These are phyloP conservation scores for Latrodectus hesperus DNA, from an alignment of 2,888 invertebrate species.

Conservation along the genomic window DNA sequence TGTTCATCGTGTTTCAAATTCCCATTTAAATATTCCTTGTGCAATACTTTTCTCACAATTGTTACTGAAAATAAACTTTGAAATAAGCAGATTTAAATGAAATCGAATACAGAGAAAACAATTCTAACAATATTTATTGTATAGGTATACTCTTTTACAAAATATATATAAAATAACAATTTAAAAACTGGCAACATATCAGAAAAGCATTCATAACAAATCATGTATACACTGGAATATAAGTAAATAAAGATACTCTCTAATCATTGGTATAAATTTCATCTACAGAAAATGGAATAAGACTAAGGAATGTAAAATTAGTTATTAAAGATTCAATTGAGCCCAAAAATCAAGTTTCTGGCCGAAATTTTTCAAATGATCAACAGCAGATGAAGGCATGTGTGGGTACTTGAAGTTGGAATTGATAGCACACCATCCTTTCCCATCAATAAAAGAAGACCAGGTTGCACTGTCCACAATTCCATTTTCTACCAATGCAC, in stretches of 20 bases:
- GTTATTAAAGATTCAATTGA: slow-evolving; percentile 45
- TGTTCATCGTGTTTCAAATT: too few species aligned
- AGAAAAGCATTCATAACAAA: neutral
- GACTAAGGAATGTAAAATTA: neutral
- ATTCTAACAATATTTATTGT: neutral
- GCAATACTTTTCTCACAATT: too few species aligned
- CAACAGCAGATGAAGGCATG: slow-evolving; percentile 9
- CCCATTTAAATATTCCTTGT: too few species aligned
- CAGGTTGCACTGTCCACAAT: slow-evolving; percentile 26
- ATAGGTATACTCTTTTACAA: neutral
- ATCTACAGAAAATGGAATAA: too few species aligned
- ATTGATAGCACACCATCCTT: slow-evolving; percentile 32
- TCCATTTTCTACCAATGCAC: slow-evolving; percentile 19
- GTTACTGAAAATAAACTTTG: too few species aligned
- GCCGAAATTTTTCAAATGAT: neutral
- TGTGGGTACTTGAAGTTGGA: neutral
- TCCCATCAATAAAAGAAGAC: neutral
- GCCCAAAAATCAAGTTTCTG: slow-evolving; percentile 22
- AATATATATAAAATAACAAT: neutral
- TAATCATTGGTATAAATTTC: too few species aligned
- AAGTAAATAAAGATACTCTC: too few species aligned
- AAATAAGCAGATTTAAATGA: too few species aligned
- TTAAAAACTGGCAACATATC: neutral
- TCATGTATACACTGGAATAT: neutral
- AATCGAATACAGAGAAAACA: neutral